These are phyloP conservation scores for Arbacia lixula DNA, from an alignment of 53 echinoderm and acorn worm species.

Conservation along the genomic window DNA sequence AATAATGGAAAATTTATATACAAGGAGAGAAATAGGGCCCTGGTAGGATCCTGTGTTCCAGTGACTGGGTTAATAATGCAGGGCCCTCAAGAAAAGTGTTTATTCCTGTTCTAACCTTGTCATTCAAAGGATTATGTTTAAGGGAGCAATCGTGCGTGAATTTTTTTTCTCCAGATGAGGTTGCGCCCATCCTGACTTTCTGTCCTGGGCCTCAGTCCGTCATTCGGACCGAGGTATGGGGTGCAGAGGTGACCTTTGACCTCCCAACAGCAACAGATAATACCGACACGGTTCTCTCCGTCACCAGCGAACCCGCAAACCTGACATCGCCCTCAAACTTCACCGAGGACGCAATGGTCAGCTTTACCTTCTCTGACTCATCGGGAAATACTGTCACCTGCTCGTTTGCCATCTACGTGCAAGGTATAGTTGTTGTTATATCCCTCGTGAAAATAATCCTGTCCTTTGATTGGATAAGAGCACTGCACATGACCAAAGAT, in stretches of 20 bases:
- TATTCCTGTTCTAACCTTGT: too few species aligned
- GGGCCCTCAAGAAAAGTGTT: too few species aligned
- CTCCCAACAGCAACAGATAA: slow-evolving; percentile 39
- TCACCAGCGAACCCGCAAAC: slow-evolving; percentile 9
- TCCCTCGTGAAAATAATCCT: too few species aligned
- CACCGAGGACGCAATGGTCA: slow-evolving; percentile 37
- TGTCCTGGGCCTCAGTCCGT: slow-evolving; percentile 40
- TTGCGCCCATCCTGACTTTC: slow-evolving; percentile 35
- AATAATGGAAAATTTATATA: too few species aligned
- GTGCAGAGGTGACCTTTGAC: slow-evolving; percentile 55
- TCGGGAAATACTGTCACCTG: slow-evolving; percentile 36
- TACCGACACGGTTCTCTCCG: slow-evolving; percentile 3
- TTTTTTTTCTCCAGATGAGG: slow-evolving; percentile 7
- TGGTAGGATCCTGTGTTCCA: too few species aligned
- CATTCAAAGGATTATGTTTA: too few species aligned
- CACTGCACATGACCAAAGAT: too few species aligned
- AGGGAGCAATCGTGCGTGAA: too few species aligned
- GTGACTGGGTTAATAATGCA: too few species aligned
- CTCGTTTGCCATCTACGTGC: slow-evolving; percentile 44
- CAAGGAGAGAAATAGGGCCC: too few species aligned
- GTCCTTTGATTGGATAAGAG: too few species aligned
- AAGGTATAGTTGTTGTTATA: too few species aligned
- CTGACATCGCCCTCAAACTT: slow-evolving; percentile 46
- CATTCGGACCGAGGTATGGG: slow-evolving; percentile 30
- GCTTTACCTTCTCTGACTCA: slow-evolving; percentile 31